Base-by-base conservation (phyloP, 2,797 vertebrate species). In the Rhabdophis nuchalis region DNA sequence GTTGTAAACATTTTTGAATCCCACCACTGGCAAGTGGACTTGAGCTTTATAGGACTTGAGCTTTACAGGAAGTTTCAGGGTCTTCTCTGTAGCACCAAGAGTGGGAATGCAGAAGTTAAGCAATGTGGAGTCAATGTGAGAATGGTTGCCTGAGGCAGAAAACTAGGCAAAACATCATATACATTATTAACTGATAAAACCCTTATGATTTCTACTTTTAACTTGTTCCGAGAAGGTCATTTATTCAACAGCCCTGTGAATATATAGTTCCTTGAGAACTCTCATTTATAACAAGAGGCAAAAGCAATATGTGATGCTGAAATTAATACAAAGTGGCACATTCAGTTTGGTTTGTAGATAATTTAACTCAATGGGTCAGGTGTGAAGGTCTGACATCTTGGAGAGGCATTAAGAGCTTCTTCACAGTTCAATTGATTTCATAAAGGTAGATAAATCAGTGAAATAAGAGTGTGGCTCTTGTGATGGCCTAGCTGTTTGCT, bases 211-310 rank as follows among this genome's bases (percentile, higher is more conserved):
- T 32, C 36, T 91, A 8, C 58, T 52, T 85, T 41, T 91, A 93
- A 90, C 94, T 89, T 93, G 56, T 85, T 94, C 88, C 92, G 94
- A 92, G 46, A 93, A 93, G 64, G 93, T 7, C 72, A 13, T 20
- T 94, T 95, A 95, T 91, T 95, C 92, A 95, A 90, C 29, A 57
- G 90, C 92, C 92, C 50, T 89, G 85, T 68, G 52, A 60, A 4
- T 82, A 25, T 36, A 72, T 46, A 91, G 53, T 89, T 95, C 92
- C 94, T 95, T 95, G 89, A 94, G 56, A 96, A 92, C 32, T 85
- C 77, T 53, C 0, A n/a, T 60, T 91, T 93, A 89, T 53, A 92
- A 41, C 77, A 77, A 90, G 61, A 56, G 58, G 88, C 41, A 93
- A 93, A 89, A 92, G 23, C 93, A 14, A 41, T 7, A 0, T 12